Evolutionary conservation across 2,888 invertebrate genomes (phyloP), one percentile per base, ranked within the genome.

Genomic region (Stegana nigrithorax): DNA sequence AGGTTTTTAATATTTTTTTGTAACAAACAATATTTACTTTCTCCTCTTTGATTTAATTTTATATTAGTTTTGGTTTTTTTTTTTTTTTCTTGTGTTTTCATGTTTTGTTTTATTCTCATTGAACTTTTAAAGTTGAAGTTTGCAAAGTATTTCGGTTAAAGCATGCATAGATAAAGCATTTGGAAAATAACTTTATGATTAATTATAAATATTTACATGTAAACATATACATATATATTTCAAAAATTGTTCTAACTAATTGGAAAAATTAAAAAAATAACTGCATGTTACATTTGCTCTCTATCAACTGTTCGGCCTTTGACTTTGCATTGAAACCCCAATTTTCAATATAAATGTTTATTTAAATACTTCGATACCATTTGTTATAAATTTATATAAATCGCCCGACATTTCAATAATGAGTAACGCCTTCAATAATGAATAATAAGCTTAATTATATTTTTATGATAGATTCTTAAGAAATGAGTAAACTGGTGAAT

Each of bases 301-400:
- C 5, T 56, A n/a, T 17, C 36, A 2, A 23, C 25, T 19, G 27
- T 27, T n/a, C n/a, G n/a, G n/a, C n/a, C 10, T 21, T 23, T 47
- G n/a, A n/a, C 23, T 56, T 51, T 50, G 12, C 47, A 17, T 58
- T 62, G 62, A 62, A 62, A 62, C 58, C 62, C 57, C 51, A 42
- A 27, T 59, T 44, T 17, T 21, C 27, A 25, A 39, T 45, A 19
- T 45, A 21, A 26, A 26, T 21, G 2, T 58, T 55, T 55, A 23
- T 29, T 55, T 23, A 12, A 36, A 36, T n/a, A 32, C 17, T 55
- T 21, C 25, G 47, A 47, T 47, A 23, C 23, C 47, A 47, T 47
- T 47, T 44, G 17, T 44, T 19, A n/a, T 42, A 42, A 8, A 42
- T 47, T n/a, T n/a, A n/a, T n/a, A n/a, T n/a, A n/a, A n/a, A n/a